phyloP scores from a whole-genome alignment of 2,888 invertebrate genomes.

The Rhamnusium bicolor region DNA sequence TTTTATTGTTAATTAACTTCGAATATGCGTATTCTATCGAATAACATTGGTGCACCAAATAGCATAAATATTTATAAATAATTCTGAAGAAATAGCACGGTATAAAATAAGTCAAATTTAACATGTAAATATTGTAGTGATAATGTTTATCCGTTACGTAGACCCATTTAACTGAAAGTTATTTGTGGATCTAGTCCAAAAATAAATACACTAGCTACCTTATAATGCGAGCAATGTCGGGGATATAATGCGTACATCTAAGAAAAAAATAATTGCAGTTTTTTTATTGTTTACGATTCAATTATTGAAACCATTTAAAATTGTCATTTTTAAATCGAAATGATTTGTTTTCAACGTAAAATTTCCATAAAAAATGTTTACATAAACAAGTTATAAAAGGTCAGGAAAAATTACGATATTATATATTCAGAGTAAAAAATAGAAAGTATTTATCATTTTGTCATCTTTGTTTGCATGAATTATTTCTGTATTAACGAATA shows the following conservation, averaged over 20 bases:
- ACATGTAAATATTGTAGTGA: constrained; percentile 40
- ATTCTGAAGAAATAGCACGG: constrained; percentile 12
- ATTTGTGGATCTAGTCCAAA: constrained; percentile 43
- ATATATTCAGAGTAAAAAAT: not conserved
- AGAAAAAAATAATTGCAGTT: constrained; percentile 9
- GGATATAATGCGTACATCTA: constrained; percentile 12
- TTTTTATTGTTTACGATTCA: too few relatives aligned
- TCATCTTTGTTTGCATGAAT: not conserved
- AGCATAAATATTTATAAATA: constrained; percentile 16
- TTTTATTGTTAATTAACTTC: not conserved
- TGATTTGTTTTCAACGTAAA: not conserved
- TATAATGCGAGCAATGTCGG: constrained; percentile 32
- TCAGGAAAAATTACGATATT: not conserved
- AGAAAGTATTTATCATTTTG: not conserved
- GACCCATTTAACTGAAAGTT: constrained; percentile 35
- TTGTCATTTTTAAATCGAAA: too few relatives aligned
- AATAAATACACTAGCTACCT: constrained; percentile 33
- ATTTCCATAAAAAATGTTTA: not conserved
- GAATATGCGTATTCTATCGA: not conserved
- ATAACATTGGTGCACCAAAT: not conserved
- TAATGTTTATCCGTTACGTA: constrained; percentile 35
- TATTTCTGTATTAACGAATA: not conserved
- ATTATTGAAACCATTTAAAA: too few relatives aligned
- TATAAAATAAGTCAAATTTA: constrained; percentile 21
- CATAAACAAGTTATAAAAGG: not conserved